phyloP scores from a whole-genome alignment of 2,888 invertebrate genomes.

The Orthosia incerta region DNA sequence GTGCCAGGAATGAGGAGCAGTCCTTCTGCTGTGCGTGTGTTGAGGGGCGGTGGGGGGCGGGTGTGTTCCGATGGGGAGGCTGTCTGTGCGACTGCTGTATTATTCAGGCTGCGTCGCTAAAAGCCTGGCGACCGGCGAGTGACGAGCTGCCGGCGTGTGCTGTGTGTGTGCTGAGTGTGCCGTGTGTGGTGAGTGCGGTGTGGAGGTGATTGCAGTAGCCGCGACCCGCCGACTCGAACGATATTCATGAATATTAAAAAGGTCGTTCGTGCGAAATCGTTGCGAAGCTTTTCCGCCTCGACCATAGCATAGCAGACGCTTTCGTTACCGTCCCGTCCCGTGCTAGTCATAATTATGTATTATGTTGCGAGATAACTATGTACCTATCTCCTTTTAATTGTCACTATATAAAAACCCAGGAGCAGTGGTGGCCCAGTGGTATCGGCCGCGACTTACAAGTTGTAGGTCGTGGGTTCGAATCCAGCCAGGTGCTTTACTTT shows the following conservation, averaged over 20 bases:
- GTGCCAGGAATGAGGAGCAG: background rate
- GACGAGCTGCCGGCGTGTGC: background rate
- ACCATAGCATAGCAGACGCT: background rate
- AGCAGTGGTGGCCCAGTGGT: too few relatives aligned
- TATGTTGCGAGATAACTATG: background rate
- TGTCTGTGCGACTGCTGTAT: slow-evolving; percentile 22
- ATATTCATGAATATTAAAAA: background rate
- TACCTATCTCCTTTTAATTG: background rate
- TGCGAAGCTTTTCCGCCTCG: background rate
- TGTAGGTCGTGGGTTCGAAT: too few relatives aligned
- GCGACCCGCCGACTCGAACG: background rate
- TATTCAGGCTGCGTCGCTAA: slow-evolving; percentile 28
- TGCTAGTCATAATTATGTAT: background rate
- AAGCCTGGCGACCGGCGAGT: slow-evolving; percentile 8
- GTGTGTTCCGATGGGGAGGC: background rate
- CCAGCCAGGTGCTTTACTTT: too few relatives aligned
- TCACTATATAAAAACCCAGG: too few relatives aligned
- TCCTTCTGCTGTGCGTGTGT: slow-evolving; percentile 1
- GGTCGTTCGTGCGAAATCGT: background rate
- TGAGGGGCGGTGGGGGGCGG: background rate
- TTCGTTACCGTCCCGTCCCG: background rate
- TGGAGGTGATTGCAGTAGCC: background rate
- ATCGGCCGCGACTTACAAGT: too few relatives aligned
- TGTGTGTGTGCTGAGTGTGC: background rate
- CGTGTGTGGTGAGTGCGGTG: background rate